phyloP scores from a whole-genome alignment of 2,113 vertebrate species.

The Eupsittula cactorum region DNA sequence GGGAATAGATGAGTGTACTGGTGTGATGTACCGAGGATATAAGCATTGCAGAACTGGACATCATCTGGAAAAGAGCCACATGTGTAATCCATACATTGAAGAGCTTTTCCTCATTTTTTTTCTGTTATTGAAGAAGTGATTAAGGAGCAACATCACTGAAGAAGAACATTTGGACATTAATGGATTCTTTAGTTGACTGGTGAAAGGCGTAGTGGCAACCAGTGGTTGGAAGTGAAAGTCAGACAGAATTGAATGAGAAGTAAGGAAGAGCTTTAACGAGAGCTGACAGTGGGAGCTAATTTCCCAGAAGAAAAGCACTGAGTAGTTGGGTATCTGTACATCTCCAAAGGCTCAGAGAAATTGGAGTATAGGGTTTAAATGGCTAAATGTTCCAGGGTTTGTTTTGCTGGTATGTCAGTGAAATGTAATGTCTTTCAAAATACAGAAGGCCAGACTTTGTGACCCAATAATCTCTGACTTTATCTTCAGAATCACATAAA shows the following conservation, averaged over 20 bases:
- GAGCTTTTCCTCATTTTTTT: not conserved
- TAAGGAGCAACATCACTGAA: not conserved
- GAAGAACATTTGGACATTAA: not conserved
- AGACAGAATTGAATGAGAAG: not conserved
- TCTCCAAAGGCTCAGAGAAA: not conserved
- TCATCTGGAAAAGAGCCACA: not conserved
- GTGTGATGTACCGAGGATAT: not conserved
- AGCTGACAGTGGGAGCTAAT: not conserved
- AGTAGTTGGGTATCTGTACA: not conserved
- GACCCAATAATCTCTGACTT: not conserved
- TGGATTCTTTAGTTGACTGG: not conserved
- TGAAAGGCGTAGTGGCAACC: not conserved
- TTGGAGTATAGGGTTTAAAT: not conserved
- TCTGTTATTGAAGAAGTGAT: not conserved
- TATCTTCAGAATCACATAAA: not conserved
- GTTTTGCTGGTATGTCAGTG: rapidly evolving
- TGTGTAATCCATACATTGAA: not conserved
- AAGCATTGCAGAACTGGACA: not conserved
- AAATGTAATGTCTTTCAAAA: not conserved
- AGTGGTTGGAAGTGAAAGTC: not conserved
- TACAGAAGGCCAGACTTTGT: not conserved
- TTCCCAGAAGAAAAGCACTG: not conserved
- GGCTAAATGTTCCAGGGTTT: not conserved
- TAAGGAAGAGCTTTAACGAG: not conserved
- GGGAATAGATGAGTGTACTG: not conserved